Conservation (phyloP, 2,797 vertebrate genomes). For the Brachyalestes nurse region DNA sequence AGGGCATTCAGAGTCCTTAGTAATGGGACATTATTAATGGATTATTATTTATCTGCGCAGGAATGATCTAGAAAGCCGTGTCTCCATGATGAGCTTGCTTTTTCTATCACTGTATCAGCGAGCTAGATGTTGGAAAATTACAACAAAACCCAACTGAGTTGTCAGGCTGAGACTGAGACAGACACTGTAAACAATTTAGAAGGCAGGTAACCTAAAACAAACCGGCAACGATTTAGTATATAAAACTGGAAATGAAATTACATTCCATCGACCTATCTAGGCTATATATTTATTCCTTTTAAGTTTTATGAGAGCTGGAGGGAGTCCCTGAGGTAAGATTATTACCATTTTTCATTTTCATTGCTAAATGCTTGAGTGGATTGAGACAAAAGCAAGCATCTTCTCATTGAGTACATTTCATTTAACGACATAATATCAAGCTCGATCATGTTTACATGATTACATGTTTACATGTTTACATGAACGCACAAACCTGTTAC, state of each 20-base stretch:
- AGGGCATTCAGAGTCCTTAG: neutral
- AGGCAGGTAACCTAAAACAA: conserved; percentile 3
- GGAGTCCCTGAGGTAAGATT: neutral
- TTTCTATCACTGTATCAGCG: neutral
- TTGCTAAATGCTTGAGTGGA: neutral
- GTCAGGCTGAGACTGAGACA: neutral
- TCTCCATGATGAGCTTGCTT: neutral
- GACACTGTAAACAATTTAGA: neutral
- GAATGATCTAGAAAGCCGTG: neutral
- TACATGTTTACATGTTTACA: no score
- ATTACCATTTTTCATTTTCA: neutral
- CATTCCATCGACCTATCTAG: neutral
- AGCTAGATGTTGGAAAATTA: neutral
- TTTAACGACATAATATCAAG: neutral
- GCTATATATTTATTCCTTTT: conserved; percentile 9
- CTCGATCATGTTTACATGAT: neutral
- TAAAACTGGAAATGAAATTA: conserved; percentile 4
- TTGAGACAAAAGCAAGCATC: neutral
- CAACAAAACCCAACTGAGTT: neutral
- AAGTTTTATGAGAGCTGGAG: neutral
- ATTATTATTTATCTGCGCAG: neutral
- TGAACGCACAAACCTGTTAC: no score
- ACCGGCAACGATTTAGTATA: neutral
- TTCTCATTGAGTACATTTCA: neutral
- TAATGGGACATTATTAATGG: neutral